These are phyloP conservation scores for Prionailurus viverrinus DNA, from an alignment of 2,113 vertebrate genomes.

Conservation along the genomic window DNA sequence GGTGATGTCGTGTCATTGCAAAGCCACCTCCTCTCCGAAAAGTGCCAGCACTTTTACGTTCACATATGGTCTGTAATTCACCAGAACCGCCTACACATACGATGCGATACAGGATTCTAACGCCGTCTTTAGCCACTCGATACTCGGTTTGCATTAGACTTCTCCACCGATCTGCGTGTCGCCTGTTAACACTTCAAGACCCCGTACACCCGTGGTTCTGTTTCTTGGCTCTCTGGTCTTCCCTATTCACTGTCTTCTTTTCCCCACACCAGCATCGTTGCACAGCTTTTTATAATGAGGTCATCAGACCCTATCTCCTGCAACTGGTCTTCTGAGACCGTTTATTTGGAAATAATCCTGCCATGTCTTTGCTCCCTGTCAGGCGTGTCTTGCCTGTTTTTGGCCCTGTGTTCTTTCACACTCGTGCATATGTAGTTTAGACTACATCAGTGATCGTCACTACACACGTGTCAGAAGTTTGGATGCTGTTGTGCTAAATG, in stretches of 20 bases:
- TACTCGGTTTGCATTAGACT: not conserved
- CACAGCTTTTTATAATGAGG: not conserved
- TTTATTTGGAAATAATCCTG: not conserved
- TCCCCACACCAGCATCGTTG: too few species aligned
- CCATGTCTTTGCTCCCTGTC: not conserved
- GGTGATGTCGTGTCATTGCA: too few species aligned
- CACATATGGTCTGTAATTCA: not conserved
- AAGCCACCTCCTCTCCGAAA: not conserved
- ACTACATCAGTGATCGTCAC: too few species aligned
- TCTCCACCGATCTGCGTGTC: too few species aligned
- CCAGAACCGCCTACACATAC: rapidly evolving
- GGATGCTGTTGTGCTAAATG: not conserved
- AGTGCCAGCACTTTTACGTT: too few species aligned
- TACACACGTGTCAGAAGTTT: not conserved
- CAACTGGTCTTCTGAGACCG: not conserved
- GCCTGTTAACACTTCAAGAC: not conserved
- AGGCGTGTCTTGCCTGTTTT: not conserved
- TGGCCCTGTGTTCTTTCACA: not conserved
- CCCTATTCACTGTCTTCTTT: not conserved
- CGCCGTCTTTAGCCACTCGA: not conserved
- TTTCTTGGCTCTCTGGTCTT: not conserved
- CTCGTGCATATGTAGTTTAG: not conserved
- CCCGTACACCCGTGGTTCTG: not conserved
- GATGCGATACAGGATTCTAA: not conserved
- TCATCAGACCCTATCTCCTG: too few species aligned